Percentiles rank a stretch among this genome's conserved stretches.
Conservation (phyloP, 1,140 invertebrate genomes). For the Bradysia coprophila region DNA sequence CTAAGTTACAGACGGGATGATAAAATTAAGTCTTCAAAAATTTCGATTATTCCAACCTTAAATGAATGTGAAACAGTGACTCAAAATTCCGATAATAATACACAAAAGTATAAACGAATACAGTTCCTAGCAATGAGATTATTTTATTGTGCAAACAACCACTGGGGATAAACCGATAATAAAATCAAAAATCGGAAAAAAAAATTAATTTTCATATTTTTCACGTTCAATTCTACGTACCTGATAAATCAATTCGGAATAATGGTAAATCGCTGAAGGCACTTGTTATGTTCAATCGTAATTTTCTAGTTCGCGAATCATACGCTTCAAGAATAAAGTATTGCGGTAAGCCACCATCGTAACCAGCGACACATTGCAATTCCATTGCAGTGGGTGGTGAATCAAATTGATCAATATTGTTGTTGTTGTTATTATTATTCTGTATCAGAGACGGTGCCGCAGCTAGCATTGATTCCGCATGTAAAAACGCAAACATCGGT, state of each 20-base stretch:
- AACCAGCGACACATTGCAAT: conserved; percentile 27
- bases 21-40: too few species aligned
- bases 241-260: conserved; percentile 41
- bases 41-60: too few species aligned
- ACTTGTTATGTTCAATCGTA: conserved; percentile 44
- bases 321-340: conserved; percentile 64
- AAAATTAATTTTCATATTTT: too few species aligned
- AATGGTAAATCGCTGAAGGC: conserved; percentile 32
- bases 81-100: too few species aligned
- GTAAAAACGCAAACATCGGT: not conserved
- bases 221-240: conserved; percentile 7
- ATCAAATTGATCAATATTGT: conserved; percentile 5
- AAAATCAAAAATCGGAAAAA: not conserved
- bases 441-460: not conserved
- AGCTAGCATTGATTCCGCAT: not conserved
- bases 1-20: too few species aligned
- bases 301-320: conserved; percentile 44
- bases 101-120: too few species aligned
- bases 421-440: not conserved
- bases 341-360: conserved; percentile 70
- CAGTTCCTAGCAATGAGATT: not conserved
- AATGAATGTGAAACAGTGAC: too few species aligned
- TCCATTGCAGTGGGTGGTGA: conserved; percentile 15
- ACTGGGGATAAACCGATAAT: too few species aligned
- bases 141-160: too few species aligned